Conservation (phyloP, 2,797 vertebrate species). For the Acipenser ruthenus region DNA sequence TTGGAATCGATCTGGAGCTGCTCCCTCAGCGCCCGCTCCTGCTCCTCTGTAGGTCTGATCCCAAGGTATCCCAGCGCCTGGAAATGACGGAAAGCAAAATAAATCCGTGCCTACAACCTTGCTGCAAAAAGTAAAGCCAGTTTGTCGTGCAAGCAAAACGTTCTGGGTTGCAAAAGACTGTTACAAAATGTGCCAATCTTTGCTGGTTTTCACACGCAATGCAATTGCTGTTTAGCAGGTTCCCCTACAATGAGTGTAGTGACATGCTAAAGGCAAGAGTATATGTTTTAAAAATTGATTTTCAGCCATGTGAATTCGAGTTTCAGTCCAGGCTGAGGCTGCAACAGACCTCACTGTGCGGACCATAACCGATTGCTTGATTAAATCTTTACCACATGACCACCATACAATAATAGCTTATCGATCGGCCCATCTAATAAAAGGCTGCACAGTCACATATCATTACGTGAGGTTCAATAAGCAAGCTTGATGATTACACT, state of each 20-base stretch:
- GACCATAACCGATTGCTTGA: slow-evolving; percentile 13
- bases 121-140: too few species aligned
- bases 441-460: slow-evolving; percentile 6
- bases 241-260: too few species aligned
- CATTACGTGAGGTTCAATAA: slow-evolving; percentile 14
- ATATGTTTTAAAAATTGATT: slow-evolving; percentile 19
- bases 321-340: slow-evolving; percentile 10
- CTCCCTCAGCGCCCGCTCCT: slow-evolving; percentile 65
- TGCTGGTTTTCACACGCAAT: too few species aligned
- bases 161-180: too few species aligned
- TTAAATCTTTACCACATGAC: slow-evolving; percentile 20
- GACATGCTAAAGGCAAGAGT: too few species aligned
- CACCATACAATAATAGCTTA: slow-evolving; percentile 20
- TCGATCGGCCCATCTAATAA: slow-evolving; percentile 16
- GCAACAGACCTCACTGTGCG: slow-evolving; percentile 14
- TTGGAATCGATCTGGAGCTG: slow-evolving; percentile 61
- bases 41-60: slow-evolving; percentile 66
- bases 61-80: slow-evolving; percentile 70
- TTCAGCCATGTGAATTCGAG: slow-evolving; percentile 12
- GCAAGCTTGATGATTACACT: slow-evolving; percentile 1
- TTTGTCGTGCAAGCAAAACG: too few species aligned
- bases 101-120: neutral
- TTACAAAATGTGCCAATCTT: too few species aligned
- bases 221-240: too few species aligned
- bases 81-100: slow-evolving; percentile 19